Evolutionary conservation across 2,888 invertebrate genomes (phyloP).

Genomic region (Andrena minutula): DNA sequence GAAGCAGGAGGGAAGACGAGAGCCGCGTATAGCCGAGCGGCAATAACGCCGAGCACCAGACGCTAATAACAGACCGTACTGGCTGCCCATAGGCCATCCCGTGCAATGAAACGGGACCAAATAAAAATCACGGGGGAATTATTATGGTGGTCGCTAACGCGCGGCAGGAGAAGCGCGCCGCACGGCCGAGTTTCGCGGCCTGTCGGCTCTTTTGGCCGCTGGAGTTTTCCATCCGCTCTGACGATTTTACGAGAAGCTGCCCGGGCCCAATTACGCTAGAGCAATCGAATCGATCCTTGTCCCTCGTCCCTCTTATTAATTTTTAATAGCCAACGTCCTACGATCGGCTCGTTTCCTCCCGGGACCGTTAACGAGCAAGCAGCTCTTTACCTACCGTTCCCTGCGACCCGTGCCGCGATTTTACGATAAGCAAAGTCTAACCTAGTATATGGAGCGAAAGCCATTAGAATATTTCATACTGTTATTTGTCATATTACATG

Average conservation of each 20-base stretch:
- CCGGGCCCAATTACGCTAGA: slow-evolving; percentile 42
- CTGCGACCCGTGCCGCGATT: slow-evolving; percentile 12
- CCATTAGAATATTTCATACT: slow-evolving; percentile 49
- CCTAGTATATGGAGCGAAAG: slow-evolving; percentile 19
- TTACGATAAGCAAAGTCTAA: slow-evolving; percentile 42
- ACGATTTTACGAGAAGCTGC: slow-evolving; percentile 62
- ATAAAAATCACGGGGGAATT: slow-evolving; percentile 84
- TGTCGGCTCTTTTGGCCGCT: slow-evolving; percentile 12
- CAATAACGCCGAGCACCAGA: slow-evolving; percentile 85
- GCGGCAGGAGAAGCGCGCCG: slow-evolving; percentile 43
- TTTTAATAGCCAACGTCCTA: slow-evolving; percentile 46
- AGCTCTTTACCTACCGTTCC: slow-evolving; percentile 20
- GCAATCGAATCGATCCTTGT: slow-evolving; percentile 53
- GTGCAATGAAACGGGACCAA: slow-evolving; percentile 83
- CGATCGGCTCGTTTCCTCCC: slow-evolving; percentile 41
- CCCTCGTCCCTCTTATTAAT: slow-evolving; percentile 48
- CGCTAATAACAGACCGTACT: slow-evolving; percentile 85
- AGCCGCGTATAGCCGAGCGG: slow-evolving; percentile 80
- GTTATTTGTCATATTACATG: slow-evolving; percentile 52
- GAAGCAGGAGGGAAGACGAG: slow-evolving; percentile 68
- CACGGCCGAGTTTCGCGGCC: slow-evolving; percentile 57
- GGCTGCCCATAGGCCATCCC: slow-evolving; percentile 84
- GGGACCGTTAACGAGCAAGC: slow-evolving; percentile 38
- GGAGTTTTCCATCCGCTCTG: slow-evolving; percentile 54
- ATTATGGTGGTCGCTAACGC: slow-evolving; percentile 83